Conservation (phyloP, 2,113 vertebrate species). For the Nerophis lumbriciformis region DNA sequence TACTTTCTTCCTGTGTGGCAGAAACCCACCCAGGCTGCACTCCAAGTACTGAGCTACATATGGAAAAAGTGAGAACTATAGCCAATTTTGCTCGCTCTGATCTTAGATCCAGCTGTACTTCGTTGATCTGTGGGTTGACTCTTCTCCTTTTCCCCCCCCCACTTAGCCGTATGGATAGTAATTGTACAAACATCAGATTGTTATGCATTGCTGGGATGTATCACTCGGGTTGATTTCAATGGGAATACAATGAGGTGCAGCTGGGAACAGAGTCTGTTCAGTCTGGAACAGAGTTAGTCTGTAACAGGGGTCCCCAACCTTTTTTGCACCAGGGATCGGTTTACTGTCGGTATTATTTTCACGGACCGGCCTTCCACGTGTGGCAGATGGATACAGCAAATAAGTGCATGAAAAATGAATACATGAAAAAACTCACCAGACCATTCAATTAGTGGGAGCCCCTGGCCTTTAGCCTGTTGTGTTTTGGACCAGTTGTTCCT, state of each 20-base stretch:
- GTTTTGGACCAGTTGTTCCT: too few species aligned
- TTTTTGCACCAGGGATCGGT: too few species aligned
- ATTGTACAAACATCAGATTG: conserved; percentile 28
- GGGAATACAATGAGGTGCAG: conserved; percentile 49
- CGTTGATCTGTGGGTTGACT: conserved; percentile 34
- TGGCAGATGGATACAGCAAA: too few species aligned
- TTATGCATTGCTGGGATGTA: conserved; percentile 29
- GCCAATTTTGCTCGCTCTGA: conserved; percentile 3
- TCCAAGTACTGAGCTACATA: neutral
- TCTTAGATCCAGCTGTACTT: conserved; percentile 21
- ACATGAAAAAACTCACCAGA: too few species aligned
- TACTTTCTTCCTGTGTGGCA: neutral
- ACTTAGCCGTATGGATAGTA: conserved; percentile 32
- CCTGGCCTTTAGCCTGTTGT: too few species aligned
- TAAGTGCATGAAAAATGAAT: too few species aligned
- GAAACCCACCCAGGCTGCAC: neutral
- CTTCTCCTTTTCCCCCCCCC: conserved; percentile 9
- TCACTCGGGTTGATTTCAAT: conserved; percentile 40
- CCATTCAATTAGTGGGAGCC: too few species aligned
- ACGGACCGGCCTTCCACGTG: too few species aligned
- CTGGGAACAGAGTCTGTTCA: conserved; percentile 27
- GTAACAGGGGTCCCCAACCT: too few species aligned
- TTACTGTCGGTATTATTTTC: too few species aligned
- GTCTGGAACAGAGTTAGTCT: too few species aligned
- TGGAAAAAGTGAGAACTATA: conserved; percentile 5